Percentiles rank a stretch among this genome's conserved stretches.
These are phyloP conservation scores for Dendronephthya gigantea DNA, from an alignment of 64 coral and sea anemone genomes.

Conservation along the genomic window DNA sequence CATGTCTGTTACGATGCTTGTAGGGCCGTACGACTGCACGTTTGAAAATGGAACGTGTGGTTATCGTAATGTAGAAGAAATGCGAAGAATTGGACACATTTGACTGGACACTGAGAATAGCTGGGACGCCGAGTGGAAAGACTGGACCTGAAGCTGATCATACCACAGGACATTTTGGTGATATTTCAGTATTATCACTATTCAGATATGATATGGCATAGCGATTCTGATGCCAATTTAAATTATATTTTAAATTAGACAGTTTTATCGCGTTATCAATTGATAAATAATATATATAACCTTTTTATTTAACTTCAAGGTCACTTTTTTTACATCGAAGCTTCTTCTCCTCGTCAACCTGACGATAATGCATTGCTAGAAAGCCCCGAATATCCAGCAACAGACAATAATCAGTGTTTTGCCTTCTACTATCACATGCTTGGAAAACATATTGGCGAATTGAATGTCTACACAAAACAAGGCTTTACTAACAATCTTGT, in stretches of 20 bases:
- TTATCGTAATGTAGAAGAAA: constrained; percentile 34
- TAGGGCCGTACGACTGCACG: constrained; percentile 52
- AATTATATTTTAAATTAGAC: not conserved
- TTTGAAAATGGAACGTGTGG: constrained; percentile 63
- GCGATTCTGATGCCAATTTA: not conserved
- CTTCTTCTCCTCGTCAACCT: constrained; percentile 51
- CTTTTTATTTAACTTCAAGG: constrained; percentile 26
- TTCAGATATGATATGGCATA: too few relatives aligned
- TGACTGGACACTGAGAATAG: constrained; percentile 61
- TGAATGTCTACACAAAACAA: constrained; percentile 55
- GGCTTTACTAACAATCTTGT: not conserved
- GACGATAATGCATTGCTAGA: constrained; percentile 53
- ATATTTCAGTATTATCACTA: not conserved
- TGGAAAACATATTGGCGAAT: constrained; percentile 56
- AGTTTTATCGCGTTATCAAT: not conserved
- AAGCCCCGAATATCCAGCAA: constrained; percentile 40
- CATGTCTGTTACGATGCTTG: not conserved
- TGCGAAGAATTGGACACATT: constrained; percentile 47
- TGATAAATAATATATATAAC: too few relatives aligned
- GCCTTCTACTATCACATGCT: constrained; percentile 95
- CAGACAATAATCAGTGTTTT: constrained; percentile 67
- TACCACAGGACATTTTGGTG: constrained; percentile 69
- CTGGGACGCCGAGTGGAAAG: constrained; percentile 41
- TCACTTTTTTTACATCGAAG: constrained; percentile 87
- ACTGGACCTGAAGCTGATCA: constrained; percentile 66